Evolutionary conservation across 2,888 invertebrate genomes (phyloP).

Genomic region (Chymomyza fuscimana): DNA sequence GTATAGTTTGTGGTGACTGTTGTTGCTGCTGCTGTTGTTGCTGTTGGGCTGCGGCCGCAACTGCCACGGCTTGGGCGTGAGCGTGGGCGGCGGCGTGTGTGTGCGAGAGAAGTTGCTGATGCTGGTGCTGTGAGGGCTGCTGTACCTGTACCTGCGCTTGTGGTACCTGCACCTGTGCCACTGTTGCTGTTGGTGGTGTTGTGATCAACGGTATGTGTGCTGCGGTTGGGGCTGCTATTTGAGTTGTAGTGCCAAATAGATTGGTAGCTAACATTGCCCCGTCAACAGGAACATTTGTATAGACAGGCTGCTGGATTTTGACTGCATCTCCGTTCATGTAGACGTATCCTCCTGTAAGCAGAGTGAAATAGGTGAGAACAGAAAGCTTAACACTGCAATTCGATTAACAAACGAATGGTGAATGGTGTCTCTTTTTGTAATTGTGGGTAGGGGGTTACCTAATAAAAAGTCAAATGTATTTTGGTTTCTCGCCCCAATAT

Average conservation of each 20-base stretch:
- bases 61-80: constrained; percentile 52
- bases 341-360: constrained; percentile 82
- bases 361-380: neutral
- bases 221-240: constrained; percentile 74
- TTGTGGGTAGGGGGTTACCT: neutral
- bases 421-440: neutral
- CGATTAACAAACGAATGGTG: too few species aligned
- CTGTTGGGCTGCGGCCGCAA: constrained; percentile 57
- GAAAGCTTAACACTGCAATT: too few species aligned
- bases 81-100: constrained; percentile 52
- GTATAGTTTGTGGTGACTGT: constrained; percentile 53
- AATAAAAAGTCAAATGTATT: too few species aligned
- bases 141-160: constrained; percentile 54
- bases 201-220: constrained; percentile 77
- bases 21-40: constrained; percentile 58
- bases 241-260: constrained; percentile 77
- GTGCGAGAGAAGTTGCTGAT: constrained; percentile 53
- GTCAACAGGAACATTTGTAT: constrained; percentile 85
- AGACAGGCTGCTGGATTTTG: constrained; percentile 84
- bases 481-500: too few species aligned
- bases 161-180: constrained; percentile 52
- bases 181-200: constrained; percentile 76
- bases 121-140: constrained; percentile 38
- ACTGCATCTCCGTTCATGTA: constrained; percentile 92
- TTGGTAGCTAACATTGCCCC: constrained; percentile 81